Evolutionary conservation across 1,140 invertebrate species (phyloP).

Genomic region (Drusus annulatus): DNA sequence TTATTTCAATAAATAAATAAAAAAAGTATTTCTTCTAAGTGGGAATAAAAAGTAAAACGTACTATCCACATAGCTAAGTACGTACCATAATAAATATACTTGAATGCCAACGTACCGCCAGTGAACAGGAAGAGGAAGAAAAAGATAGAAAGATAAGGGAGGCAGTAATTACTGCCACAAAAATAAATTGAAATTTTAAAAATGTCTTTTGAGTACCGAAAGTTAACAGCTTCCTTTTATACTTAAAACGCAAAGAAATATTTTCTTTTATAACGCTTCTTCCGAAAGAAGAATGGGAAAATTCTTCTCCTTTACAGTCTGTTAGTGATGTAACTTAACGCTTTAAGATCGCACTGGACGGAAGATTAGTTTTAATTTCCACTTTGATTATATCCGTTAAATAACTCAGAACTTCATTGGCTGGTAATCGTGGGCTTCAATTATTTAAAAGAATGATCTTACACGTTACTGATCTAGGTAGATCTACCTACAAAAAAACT

Average conservation of each 20-base stretch:
- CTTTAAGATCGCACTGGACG: conserved; percentile 4
- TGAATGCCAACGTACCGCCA: not conserved
- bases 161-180: conserved; percentile 54
- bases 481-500: no score
- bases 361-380: conserved; percentile 15
- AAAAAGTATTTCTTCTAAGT: no score
- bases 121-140: not conserved
- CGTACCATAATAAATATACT: no score
- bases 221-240: conserved; percentile 60
- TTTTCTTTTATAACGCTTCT: conserved; percentile 57
- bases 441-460: no score
- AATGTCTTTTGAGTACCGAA: conserved; percentile 58
- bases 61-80: not conserved
- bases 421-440: no score
- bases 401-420: no score
- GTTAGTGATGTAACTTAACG: conserved; percentile 30
- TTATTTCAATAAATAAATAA: no score
- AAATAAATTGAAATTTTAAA: conserved; percentile 59
- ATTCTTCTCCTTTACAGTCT: conserved; percentile 35
- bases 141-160: conserved; percentile 43
- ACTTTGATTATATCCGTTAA: not conserved
- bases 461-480: no score
- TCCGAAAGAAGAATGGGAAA: conserved; percentile 43
- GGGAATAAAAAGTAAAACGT: not conserved
- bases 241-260: conserved; percentile 59